phyloP scores from a whole-genome alignment of 2,797 vertebrate genomes.

The Falco columbarius region DNA sequence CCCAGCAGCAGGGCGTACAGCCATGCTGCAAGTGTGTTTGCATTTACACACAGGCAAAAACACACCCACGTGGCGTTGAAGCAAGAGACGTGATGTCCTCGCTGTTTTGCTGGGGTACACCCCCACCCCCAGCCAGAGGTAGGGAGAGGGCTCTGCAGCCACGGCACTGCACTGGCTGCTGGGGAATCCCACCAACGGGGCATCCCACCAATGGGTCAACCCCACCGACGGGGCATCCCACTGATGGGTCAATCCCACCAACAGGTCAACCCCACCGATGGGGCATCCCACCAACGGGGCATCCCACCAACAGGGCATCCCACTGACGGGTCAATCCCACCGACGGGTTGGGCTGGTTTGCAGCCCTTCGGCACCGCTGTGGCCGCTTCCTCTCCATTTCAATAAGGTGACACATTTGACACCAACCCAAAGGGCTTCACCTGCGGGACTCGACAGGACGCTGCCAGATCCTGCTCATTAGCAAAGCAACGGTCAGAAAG shows the following conservation, averaged over 20 bases:
- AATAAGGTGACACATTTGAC: conserved; percentile 21
- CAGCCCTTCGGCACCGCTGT: neutral
- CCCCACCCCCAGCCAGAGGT: neutral
- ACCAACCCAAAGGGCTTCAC: conserved; percentile 28
- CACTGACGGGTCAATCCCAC: neutral
- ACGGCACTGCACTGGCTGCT: rapidly evolving
- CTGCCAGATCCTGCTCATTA: conserved; percentile 49
- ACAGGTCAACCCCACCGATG: no score
- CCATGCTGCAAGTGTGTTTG: neutral
- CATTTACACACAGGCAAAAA: neutral
- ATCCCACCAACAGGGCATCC: no score
- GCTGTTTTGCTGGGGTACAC: neutral
- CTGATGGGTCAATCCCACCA: no score
- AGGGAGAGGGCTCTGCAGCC: neutral
- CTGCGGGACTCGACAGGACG: neutral
- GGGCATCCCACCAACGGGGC: no score
- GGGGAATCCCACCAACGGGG: neutral
- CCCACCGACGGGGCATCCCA: no score
- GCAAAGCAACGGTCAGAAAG: neutral
- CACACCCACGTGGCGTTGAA: neutral
- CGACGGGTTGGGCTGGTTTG: rapidly evolving
- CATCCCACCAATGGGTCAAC: no score
- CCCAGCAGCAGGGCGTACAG: neutral
- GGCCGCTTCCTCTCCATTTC: conserved; percentile 6
- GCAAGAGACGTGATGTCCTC: neutral